These are phyloP conservation scores for Nothobranchius kuhntae DNA, from an alignment of 2,113 vertebrate genomes.

Conservation along the genomic window DNA sequence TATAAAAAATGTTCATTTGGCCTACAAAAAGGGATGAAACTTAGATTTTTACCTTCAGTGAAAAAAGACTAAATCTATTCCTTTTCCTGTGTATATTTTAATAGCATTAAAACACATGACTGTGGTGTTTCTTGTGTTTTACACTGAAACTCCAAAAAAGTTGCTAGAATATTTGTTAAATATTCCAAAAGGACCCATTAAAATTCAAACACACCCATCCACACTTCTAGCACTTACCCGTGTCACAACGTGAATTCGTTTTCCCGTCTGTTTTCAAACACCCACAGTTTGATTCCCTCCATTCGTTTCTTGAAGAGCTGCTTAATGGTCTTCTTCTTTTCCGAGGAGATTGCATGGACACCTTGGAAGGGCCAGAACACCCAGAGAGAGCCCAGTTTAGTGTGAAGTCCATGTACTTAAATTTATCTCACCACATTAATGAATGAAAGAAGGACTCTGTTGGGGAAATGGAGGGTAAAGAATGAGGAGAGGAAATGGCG, in stretches of 20 bases:
- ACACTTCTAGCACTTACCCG: conserved; percentile 36
- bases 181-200: background rate
- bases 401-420: conserved; percentile 42
- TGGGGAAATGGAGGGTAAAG: conserved; percentile 52
- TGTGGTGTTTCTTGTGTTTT: background rate
- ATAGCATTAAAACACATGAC: background rate
- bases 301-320: conserved; percentile 55
- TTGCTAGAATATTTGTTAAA: conserved; percentile 5
- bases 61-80: no score
- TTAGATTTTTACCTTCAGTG: no score
- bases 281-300: conserved; percentile 54
- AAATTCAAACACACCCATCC: conserved; percentile 4
- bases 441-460: conserved; percentile 38
- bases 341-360: conserved; percentile 64
- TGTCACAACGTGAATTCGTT: conserved; percentile 62
- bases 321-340: conserved; percentile 69
- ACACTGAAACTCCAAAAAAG: background rate
- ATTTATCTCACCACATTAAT: conserved; percentile 66
- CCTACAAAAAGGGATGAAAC: no score
- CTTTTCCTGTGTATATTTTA: no score
- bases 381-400: conserved; percentile 51
- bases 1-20: no score
- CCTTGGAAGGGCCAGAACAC: conserved; percentile 49
- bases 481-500: conserved; percentile 16
- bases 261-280: conserved; percentile 67